A percentile compares a stretch with the other conserved stretches of the same genome.
phyloP scores from a whole-genome alignment of 1,140 invertebrate genomes.

The Hyles vespertilio region DNA sequence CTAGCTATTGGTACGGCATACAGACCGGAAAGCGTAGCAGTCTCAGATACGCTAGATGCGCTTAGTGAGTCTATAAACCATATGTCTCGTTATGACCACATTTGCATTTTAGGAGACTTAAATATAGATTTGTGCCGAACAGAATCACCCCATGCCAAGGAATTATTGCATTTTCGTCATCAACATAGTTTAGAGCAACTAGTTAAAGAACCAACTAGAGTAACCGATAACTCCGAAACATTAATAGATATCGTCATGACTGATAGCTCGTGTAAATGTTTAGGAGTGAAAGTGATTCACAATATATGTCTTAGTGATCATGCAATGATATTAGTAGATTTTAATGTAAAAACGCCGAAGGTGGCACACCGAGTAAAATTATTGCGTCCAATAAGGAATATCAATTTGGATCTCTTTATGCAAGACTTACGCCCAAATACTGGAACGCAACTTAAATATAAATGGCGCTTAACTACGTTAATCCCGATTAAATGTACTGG shows the following conservation, averaged over 20 bases:
- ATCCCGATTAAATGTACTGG: no score
- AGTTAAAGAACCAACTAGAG: slow-evolving; percentile 13
- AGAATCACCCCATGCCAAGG: neutral
- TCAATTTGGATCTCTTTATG: slow-evolving; percentile 6
- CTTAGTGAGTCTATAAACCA: slow-evolving; percentile 16
- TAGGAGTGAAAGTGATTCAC: slow-evolving; percentile 3
- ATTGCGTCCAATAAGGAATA: neutral
- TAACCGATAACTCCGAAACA: neutral
- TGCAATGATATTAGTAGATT: slow-evolving; percentile 10
- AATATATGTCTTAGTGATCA: slow-evolving; percentile 15
- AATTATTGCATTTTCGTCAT: slow-evolving; percentile 8
- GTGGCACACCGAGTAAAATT: neutral
- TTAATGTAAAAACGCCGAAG: slow-evolving; percentile 10
- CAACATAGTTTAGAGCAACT: slow-evolving; percentile 13
- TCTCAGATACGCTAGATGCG: slow-evolving; percentile 6
- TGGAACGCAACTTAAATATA: no score
- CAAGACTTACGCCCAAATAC: no score
- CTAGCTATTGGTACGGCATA: slow-evolving; percentile 21
- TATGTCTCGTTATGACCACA: slow-evolving; percentile 12
- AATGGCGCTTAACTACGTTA: no score
- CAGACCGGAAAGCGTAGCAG: slow-evolving; percentile 15
- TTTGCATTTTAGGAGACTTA: slow-evolving; percentile 20
- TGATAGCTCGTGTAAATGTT: neutral
- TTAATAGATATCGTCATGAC: slow-evolving; percentile 8
- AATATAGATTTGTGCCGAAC: slow-evolving; percentile 18